Percentiles rank a stretch among this genome's conserved stretches.
phyloP scores from a whole-genome alignment of 1,140 invertebrate genomes.

The Brachionus plicatilis region DNA sequence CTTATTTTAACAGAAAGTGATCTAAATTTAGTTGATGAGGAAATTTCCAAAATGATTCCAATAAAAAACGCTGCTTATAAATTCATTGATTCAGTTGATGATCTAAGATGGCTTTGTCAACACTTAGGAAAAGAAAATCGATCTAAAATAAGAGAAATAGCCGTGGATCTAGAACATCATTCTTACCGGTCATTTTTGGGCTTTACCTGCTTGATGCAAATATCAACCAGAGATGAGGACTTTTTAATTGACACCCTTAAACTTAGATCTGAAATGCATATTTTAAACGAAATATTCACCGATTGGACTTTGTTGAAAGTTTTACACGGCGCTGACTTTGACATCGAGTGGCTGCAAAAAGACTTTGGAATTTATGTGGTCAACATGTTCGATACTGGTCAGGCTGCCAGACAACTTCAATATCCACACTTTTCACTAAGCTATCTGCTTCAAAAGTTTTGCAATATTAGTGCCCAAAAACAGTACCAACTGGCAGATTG shows the following conservation, averaged over 20 bases:
- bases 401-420: conserved; percentile 69
- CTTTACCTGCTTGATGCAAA: conserved; percentile 86
- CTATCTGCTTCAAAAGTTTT: conserved; percentile 73
- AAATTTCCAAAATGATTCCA: conserved; percentile 41
- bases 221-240: conserved; percentile 77
- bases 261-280: conserved; percentile 72
- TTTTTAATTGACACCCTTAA: conserved; percentile 83
- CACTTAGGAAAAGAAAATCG: conserved; percentile 61
- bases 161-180: conserved; percentile 75
- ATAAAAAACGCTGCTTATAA: conserved; percentile 65
- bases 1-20: not conserved
- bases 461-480: conserved; percentile 75
- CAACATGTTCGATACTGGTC: conserved; percentile 92
- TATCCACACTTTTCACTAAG: conserved; percentile 70
- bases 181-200: conserved; percentile 73
- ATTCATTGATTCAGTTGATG: conserved; percentile 64
- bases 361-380: conserved; percentile 91
- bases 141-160: conserved; percentile 62
- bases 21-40: not conserved
- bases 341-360: conserved; percentile 87
- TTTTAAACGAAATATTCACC: conserved; percentile 85
- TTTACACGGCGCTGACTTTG: conserved; percentile 82
- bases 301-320: conserved; percentile 84
- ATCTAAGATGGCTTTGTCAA: conserved; percentile 64
- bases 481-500: conserved; percentile 89